A percentile compares a stretch with the other conserved stretches of the same genome.
Evolutionary conservation across 2,113 vertebrate species (phyloP).

Genomic region (Crotophaga sulcirostris): DNA sequence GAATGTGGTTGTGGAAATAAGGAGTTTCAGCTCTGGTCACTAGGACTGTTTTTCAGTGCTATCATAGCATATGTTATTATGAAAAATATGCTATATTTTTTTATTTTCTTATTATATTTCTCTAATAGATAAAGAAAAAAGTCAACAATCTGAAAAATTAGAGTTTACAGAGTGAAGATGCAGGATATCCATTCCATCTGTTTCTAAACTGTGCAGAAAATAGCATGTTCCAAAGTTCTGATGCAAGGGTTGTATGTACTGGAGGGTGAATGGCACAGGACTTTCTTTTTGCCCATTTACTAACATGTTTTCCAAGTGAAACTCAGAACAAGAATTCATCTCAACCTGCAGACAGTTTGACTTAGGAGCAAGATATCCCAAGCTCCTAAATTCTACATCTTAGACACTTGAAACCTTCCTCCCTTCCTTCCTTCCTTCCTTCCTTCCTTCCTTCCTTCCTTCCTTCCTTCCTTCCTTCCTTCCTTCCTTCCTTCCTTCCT

Average conservation of each 20-base stretch:
- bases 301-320: neutral
- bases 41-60: neutral
- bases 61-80: neutral
- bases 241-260: neutral
- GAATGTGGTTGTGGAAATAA: neutral
- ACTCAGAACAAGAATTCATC: neutral
- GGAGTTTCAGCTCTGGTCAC: neutral
- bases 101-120: neutral
- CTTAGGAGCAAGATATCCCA: neutral
- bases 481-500: neutral
- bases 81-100: neutral
- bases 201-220: neutral
- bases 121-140: neutral
- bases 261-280: neutral
- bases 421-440: too few species aligned
- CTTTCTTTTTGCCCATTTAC: neutral
- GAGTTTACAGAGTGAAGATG: neutral
- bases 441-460: too few species aligned
- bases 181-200: neutral
- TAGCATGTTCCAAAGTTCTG: neutral
- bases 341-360: neutral
- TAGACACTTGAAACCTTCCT: neutral
- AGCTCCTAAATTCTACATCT: neutral
- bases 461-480: neutral
- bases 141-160: neutral